A percentile compares a stretch with the other conserved stretches of the same genome.
phyloP scores from a whole-genome alignment of 2,113 vertebrate genomes.

The Neofelis nebulosa region DNA sequence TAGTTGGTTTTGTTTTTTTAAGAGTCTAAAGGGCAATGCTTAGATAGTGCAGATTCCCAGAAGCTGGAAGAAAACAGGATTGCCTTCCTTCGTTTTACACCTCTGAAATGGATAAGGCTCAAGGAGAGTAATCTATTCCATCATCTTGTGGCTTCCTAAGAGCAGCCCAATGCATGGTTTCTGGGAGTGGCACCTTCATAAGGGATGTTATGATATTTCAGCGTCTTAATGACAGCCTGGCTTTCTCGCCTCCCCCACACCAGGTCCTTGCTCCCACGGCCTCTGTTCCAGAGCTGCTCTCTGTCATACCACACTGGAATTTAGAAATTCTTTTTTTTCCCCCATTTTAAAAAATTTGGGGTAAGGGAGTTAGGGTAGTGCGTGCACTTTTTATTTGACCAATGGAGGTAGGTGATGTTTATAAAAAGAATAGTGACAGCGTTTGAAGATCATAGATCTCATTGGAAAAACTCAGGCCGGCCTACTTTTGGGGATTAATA shows the following conservation, averaged over 20 bases:
- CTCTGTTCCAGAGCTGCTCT: neutral
- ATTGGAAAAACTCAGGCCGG: neutral
- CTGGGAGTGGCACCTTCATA: slow-evolving; percentile 22
- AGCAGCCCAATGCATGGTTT: neutral
- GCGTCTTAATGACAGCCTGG: neutral
- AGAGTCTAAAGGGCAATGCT: slow-evolving; percentile 2
- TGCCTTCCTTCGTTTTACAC: neutral
- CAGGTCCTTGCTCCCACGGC: neutral
- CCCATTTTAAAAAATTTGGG: neutral
- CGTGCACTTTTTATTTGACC: neutral
- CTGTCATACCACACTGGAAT: neutral
- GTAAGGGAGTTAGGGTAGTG: neutral
- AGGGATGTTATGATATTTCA: slow-evolving; percentile 1
- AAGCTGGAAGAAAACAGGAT: neutral
- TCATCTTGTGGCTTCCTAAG: neutral
- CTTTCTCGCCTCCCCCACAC: neutral
- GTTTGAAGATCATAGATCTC: neutral
- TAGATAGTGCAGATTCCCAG: neutral
- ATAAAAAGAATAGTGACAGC: neutral
- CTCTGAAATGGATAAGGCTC: neutral
- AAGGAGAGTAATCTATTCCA: neutral
- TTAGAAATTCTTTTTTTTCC: neutral
- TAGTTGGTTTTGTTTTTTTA: neutral
- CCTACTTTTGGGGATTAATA: neutral
- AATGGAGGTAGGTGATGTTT: neutral